Percentiles rank a stretch among this genome's conserved stretches.
Evolutionary conservation across 2,113 vertebrate genomes (phyloP).

Genomic region (Prionailurus viverrinus): DNA sequence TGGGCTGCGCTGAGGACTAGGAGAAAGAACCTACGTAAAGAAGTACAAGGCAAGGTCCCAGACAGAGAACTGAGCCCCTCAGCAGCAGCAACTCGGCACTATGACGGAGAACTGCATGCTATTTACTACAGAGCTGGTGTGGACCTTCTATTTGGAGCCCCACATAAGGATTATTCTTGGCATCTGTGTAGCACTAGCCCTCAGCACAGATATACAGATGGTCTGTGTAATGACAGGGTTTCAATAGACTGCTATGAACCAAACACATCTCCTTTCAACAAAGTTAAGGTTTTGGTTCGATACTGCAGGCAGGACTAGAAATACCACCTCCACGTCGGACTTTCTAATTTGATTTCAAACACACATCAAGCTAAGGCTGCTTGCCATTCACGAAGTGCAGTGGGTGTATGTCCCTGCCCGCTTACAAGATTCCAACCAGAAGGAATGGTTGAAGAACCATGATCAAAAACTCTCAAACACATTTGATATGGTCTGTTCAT

Average conservation of each 20-base stretch:
- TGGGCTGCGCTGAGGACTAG: neutral
- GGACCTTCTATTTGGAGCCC: constrained; percentile 27
- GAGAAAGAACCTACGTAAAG: neutral
- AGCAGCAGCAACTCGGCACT: neutral
- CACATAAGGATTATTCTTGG: neutral
- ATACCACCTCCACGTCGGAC: neutral
- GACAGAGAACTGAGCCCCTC: neutral
- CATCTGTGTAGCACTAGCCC: neutral
- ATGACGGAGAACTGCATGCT: too few species aligned
- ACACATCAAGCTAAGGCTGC: constrained; percentile 6
- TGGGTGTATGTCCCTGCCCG: neutral
- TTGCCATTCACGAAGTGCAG: neutral
- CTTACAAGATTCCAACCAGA: neutral
- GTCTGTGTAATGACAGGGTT: constrained; percentile 23
- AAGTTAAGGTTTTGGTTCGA: constrained; percentile 37
- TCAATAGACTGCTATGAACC: neutral
- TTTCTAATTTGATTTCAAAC: constrained; percentile 65
- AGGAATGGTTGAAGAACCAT: neutral
- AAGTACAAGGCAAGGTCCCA: neutral
- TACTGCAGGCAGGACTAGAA: constrained; percentile 14
- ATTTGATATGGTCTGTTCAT: neutral
- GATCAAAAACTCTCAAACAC: constrained; percentile 13
- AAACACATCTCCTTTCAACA: constrained; percentile 60
- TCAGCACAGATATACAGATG: constrained; percentile 3
- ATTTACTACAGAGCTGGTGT: neutral